A percentile compares a stretch with the other conserved stretches of the same genome.
phyloP scores from a whole-genome alignment of 2,888 invertebrate species.

The Dolichomitus sp. region DNA sequence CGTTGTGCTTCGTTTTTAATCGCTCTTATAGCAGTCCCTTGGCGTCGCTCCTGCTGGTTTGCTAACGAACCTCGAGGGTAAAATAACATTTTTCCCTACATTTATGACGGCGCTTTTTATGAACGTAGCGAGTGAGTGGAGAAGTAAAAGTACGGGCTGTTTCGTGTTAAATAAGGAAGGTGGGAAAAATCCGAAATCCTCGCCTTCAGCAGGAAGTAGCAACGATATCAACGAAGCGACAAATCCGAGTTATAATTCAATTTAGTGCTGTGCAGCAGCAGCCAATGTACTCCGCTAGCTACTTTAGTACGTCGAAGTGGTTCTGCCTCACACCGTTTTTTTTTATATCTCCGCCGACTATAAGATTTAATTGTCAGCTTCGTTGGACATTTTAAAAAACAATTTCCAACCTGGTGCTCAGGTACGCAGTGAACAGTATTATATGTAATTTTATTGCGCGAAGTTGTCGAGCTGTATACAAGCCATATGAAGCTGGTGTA shows the following conservation, averaged over 20 bases:
- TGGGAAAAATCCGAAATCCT: not conserved
- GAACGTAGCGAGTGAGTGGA: not conserved
- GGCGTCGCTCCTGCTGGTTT: conserved; percentile 3
- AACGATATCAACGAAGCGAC: conserved; percentile 34
- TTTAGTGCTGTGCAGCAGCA: conserved; percentile 4
- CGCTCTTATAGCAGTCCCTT: not conserved
- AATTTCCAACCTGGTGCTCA: conserved; percentile 15
- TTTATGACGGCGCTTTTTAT: conserved; percentile 22
- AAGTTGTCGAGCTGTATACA: not conserved
- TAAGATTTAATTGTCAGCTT: conserved; percentile 27
- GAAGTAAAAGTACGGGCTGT: not conserved
- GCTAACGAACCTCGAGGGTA: conserved; percentile 35
- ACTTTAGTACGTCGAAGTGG: conserved; percentile 21
- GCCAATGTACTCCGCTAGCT: not conserved
- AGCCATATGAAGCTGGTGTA: not conserved
- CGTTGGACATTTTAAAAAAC: conserved; percentile 22
- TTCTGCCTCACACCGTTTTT: conserved; percentile 13
- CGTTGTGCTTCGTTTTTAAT: conserved; percentile 18
- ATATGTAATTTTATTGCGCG: conserved; percentile 30
- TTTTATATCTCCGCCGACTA: conserved; percentile 7
- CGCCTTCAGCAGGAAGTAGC: not conserved
- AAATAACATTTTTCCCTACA: conserved; percentile 27
- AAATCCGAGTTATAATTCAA: conserved; percentile 22
- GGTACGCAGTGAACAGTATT: conserved; percentile 13
- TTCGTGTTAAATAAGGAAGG: conserved; percentile 3